Conservation (phyloP, 2,113 vertebrate genomes). For the Cynocephalus volans region DNA sequence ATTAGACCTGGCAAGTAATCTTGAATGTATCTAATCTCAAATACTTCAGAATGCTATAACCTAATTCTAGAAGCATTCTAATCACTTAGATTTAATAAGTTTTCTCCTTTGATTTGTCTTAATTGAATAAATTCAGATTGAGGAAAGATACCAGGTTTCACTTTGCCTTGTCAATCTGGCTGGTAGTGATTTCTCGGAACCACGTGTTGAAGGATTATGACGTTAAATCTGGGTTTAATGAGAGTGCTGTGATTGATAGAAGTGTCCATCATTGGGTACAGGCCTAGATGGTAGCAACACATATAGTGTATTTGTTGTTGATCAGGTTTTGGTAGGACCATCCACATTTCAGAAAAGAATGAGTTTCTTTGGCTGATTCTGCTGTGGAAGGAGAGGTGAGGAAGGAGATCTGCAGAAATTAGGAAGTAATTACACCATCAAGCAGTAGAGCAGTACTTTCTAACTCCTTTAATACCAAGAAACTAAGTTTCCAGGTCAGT, state of each 20-base stretch:
- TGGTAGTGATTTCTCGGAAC: background rate
- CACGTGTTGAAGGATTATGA: background rate
- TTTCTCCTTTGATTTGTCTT: slow-evolving; percentile 24
- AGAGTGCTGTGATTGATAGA: background rate
- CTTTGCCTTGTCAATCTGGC: background rate
- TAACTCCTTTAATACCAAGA: slow-evolving; percentile 18
- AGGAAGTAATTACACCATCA: background rate
- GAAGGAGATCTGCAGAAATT: background rate
- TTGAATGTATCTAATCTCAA: background rate
- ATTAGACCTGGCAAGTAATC: background rate
- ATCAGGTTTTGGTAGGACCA: background rate
- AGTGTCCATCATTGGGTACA: background rate
- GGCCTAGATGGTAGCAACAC: background rate
- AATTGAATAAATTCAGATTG: slow-evolving; percentile 35
- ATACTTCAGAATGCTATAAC: slow-evolving; percentile 15
- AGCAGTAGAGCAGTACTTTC: background rate
- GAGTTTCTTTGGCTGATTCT: background rate
- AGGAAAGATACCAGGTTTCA: background rate
- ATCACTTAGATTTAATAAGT: background rate
- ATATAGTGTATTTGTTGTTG: background rate
- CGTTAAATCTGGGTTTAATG: background rate
- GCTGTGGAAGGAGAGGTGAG: background rate
- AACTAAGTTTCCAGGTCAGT: background rate
- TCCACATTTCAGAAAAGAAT: background rate
- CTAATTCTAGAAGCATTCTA: slow-evolving; percentile 46